Evolutionary conservation across 2,797 vertebrate species (phyloP).

Genomic region (Decapterus maruadsi): DNA sequence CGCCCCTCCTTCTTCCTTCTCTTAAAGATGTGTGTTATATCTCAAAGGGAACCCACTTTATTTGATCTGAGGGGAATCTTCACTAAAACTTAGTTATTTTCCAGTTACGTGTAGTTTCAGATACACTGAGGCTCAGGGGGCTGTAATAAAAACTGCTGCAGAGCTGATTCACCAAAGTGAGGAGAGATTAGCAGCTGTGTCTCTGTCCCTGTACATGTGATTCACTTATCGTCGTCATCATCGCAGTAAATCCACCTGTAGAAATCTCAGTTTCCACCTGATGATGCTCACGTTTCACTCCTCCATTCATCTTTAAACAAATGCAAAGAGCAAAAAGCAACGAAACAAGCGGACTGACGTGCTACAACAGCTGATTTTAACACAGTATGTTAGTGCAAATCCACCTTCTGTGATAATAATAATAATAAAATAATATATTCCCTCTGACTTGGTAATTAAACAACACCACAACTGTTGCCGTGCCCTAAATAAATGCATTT

Average conservation of each 20-base stretch:
- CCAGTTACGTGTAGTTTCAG: constrained; percentile 5
- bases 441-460: not conserved
- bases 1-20: not conserved
- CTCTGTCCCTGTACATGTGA: not conserved
- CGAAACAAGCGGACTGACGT: not conserved
- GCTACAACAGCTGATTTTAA: not conserved
- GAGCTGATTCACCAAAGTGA: constrained; percentile 2
- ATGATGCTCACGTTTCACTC: not conserved
- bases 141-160: constrained; percentile 1
- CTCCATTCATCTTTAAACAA: not conserved
- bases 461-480: not conserved
- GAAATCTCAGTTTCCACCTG: not conserved
- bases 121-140: constrained; percentile 5
- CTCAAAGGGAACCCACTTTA: constrained; percentile 12
- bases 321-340: not conserved
- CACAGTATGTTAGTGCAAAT: not conserved
- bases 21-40: not conserved
- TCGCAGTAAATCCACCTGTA: not conserved
- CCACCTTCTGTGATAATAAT: constrained; percentile 14
- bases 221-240: not conserved
- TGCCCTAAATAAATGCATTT: not conserved
- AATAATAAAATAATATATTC: constrained; percentile 1
- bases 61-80: constrained; percentile 17
- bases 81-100: not conserved
- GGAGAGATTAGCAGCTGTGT: not conserved